Evolutionary conservation across 2,797 vertebrate species (phyloP).

Genomic region (Spinibarbus caldwelli): DNA sequence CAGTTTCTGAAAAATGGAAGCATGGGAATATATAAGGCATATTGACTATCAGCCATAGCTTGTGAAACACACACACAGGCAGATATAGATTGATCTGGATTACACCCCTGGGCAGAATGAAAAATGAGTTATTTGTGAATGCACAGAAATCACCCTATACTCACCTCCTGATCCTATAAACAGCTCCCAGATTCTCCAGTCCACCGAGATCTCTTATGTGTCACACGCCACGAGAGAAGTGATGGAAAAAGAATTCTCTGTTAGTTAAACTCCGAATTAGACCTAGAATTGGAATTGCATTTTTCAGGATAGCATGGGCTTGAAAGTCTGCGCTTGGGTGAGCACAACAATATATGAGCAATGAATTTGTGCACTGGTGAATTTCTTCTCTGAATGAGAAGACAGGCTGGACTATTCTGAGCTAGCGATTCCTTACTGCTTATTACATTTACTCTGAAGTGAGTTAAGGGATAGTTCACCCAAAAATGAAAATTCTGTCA

Average conservation of each 20-base stretch:
- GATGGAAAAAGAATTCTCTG: constrained; percentile 65
- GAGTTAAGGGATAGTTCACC: constrained; percentile 15
- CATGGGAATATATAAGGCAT: constrained; percentile 13
- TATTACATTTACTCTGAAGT: constrained; percentile 57
- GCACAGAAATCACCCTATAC: constrained; percentile 36
- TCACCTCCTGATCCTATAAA: constrained; percentile 18
- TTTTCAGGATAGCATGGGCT: constrained; percentile 66
- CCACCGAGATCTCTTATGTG: constrained; percentile 57
- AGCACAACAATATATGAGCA: constrained; percentile 58
- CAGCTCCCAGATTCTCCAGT: constrained; percentile 26
- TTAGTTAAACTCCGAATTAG: constrained; percentile 67
- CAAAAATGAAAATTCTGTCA: not conserved
- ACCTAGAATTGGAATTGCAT: constrained; percentile 74
- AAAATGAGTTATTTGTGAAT: constrained; percentile 48
- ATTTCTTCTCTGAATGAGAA: constrained; percentile 59
- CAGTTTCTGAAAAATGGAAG: constrained; percentile 16
- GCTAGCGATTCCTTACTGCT: constrained; percentile 57
- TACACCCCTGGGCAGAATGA: constrained; percentile 49
- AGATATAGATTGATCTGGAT: constrained; percentile 51
- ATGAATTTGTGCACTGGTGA: constrained; percentile 45
- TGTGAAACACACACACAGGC: constrained; percentile 36
- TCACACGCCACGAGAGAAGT: constrained; percentile 62
- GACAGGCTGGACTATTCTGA: constrained; percentile 62
- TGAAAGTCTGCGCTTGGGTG: constrained; percentile 62
- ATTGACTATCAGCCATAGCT: not conserved